phyloP scores from a whole-genome alignment of 2,888 invertebrate species.

The Mythimna pallens region DNA sequence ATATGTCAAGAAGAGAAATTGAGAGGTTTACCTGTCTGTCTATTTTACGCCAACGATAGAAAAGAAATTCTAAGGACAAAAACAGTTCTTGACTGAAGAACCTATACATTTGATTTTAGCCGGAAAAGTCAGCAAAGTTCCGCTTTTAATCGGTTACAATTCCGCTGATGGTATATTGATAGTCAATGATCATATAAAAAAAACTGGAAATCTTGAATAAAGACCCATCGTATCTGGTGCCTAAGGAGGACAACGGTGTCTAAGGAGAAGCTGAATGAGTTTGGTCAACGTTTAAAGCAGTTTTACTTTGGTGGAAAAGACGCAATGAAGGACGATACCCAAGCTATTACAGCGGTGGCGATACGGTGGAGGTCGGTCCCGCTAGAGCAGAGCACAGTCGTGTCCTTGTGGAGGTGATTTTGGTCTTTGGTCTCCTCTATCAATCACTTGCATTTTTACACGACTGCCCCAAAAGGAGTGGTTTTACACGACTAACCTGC shows the following conservation, averaged over 20 bases:
- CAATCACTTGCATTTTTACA: too few species aligned
- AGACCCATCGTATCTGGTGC: conserved; percentile 73
- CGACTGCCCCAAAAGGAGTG: too few species aligned
- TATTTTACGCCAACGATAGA: conserved; percentile 80
- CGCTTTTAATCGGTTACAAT: conserved; percentile 78
- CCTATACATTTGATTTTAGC: conserved; percentile 71
- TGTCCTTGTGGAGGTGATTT: too few species aligned
- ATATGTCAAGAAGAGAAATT: conserved; percentile 74
- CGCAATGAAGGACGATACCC: conserved; percentile 57
- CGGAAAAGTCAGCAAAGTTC: conserved; percentile 73
- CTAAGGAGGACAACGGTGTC: conserved; percentile 70
- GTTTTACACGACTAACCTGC: too few species aligned
- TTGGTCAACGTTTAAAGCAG: conserved; percentile 73
- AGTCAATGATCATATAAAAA: conserved; percentile 66
- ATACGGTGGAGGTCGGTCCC: too few species aligned
- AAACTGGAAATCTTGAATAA: conserved; percentile 68
- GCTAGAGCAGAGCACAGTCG: too few species aligned
- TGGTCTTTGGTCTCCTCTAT: too few species aligned
- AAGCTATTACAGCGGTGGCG: too few species aligned
- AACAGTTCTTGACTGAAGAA: conserved; percentile 75
- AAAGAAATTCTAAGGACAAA: conserved; percentile 71
- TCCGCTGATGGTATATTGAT: conserved; percentile 76
- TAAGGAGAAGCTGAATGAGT: conserved; percentile 66
- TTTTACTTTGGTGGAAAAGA: conserved; percentile 74
- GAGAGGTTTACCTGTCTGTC: conserved; percentile 74